Evolutionary conservation across 2,797 vertebrate genomes (phyloP).

Genomic region (Epinephelus malabaricus): DNA sequence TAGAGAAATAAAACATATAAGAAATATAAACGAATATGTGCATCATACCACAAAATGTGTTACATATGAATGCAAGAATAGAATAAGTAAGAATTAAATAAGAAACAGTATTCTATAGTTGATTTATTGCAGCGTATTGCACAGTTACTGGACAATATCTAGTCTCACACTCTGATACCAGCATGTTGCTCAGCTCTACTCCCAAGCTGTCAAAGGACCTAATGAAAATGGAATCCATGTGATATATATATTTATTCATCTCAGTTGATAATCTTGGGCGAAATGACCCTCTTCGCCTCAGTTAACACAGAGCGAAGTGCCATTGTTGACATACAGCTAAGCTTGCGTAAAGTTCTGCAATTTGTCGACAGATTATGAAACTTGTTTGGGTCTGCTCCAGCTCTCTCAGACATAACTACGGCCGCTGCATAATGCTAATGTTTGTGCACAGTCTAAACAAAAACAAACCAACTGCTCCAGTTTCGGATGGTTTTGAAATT

Average conservation of each 20-base stretch:
- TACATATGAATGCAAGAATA: too few species aligned
- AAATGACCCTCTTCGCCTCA: too few species aligned
- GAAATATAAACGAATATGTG: too few species aligned
- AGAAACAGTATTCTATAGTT: too few species aligned
- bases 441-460: slow-evolving; percentile 47
- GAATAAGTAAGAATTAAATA: too few species aligned
- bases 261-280: too few species aligned
- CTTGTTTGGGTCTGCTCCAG: slow-evolving; percentile 40
- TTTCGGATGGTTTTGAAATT: slow-evolving; percentile 17
- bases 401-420: slow-evolving; percentile 50
- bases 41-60: too few species aligned
- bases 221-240: neutral
- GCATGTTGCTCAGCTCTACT: neutral
- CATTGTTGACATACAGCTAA: neutral
- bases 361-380: slow-evolving; percentile 36
- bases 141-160: neutral
- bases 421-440: slow-evolving; percentile 6
- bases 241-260: too few species aligned
- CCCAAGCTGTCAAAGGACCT: neutral
- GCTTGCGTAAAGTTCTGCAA: slow-evolving; percentile 5
- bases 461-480: slow-evolving; percentile 24
- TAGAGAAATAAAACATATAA: too few species aligned
- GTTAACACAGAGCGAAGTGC: neutral
- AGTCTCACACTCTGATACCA: neutral
- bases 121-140: too few species aligned